Conservation (phyloP, 2,797 vertebrate genomes). For the Microctenopoma stevenorrisi region DNA sequence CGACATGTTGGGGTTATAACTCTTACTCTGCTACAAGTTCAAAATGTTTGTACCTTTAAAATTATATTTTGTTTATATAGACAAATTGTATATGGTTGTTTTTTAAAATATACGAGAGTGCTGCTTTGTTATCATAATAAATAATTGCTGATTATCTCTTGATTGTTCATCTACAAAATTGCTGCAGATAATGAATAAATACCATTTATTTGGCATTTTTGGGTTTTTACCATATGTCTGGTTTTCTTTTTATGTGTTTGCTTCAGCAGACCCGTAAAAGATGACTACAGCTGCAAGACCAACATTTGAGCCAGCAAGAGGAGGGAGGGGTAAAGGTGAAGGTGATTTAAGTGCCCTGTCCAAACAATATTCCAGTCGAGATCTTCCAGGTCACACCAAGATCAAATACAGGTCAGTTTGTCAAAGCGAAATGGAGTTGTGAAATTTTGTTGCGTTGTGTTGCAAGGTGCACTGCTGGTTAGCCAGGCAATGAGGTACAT, state of each 20-base stretch:
- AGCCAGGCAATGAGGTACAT: neutral
- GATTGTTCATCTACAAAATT: neutral
- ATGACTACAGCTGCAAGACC: slow-evolving; percentile 98
- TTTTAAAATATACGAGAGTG: no score
- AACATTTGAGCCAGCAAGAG: slow-evolving; percentile 96
- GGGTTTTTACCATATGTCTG: neutral
- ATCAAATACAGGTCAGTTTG: slow-evolving; percentile 94
- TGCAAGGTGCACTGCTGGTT: neutral
- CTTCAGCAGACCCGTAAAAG: slow-evolving; percentile 54
- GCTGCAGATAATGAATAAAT: no score
- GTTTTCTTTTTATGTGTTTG: slow-evolving; percentile 2
- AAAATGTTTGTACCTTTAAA: no score
- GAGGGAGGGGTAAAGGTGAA: slow-evolving; percentile 97
- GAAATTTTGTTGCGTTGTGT: neutral
- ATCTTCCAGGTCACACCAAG: slow-evolving; percentile 96
- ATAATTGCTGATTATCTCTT: neutral
- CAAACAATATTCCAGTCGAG: slow-evolving; percentile 96
- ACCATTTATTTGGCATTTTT: neutral
- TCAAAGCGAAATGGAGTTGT: neutral
- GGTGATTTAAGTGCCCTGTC: slow-evolving; percentile 96
- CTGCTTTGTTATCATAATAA: neutral
- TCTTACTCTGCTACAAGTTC: no score
- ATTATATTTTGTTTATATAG: no score
- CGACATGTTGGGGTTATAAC: no score
- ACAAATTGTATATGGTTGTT: no score